Conservation (phyloP, 2,888 invertebrate genomes). For the Brenthis ino region DNA sequence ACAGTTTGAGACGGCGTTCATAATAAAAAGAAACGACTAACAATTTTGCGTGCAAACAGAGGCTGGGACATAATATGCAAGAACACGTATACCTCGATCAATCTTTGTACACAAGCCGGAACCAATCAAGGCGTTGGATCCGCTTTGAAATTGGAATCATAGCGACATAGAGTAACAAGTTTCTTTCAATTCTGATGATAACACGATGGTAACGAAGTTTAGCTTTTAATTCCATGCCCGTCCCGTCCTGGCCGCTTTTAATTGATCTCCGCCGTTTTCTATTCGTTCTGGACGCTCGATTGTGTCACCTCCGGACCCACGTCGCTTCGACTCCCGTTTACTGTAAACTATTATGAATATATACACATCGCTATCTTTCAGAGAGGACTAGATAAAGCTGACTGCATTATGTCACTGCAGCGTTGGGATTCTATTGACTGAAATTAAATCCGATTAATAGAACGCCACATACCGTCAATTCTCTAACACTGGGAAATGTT, state of each 20-base stretch:
- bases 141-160: conserved; percentile 79
- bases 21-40: conserved; percentile 31
- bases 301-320: conserved; percentile 38
- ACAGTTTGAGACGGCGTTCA: conserved; percentile 26
- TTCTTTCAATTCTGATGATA: conserved; percentile 77
- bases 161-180: conserved; percentile 74
- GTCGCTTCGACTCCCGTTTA: not conserved
- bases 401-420: not conserved
- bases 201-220: conserved; percentile 76
- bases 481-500: conserved; percentile 3
- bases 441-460: conserved; percentile 1
- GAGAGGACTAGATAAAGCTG: not conserved
- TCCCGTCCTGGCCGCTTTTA: conserved; percentile 55
- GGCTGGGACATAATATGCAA: conserved; percentile 46
- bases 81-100: conserved; percentile 57
- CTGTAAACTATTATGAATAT: not conserved
- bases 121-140: conserved; percentile 76
- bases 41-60: conserved; percentile 37
- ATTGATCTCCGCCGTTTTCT: conserved; percentile 71
- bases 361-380: too few species aligned
- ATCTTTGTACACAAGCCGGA: conserved; percentile 58
- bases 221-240: conserved; percentile 72
- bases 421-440: not conserved
- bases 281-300: conserved; percentile 55
- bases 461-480: not conserved